phyloP scores from a whole-genome alignment of 2,888 invertebrate genomes.

The Brachylomia viminalis region DNA sequence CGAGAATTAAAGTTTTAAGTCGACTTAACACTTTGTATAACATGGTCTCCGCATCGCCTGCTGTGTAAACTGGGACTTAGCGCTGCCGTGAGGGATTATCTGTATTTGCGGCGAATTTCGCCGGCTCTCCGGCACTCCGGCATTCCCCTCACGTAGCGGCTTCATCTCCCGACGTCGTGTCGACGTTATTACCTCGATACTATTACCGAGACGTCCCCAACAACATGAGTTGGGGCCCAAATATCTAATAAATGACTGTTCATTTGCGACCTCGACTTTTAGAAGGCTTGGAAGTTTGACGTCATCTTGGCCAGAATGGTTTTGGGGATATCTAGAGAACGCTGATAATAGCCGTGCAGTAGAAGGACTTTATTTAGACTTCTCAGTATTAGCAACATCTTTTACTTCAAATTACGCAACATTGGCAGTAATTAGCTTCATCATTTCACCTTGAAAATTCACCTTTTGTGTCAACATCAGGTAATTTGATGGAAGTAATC shows the following conservation, averaged over 20 bases:
- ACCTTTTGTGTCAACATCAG: not conserved
- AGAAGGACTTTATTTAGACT: not conserved
- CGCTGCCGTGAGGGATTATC: constrained; percentile 83
- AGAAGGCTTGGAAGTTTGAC: constrained; percentile 46
- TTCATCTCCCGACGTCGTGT: constrained; percentile 85
- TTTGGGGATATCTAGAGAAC: not conserved
- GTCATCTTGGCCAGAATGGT: constrained; percentile 18
- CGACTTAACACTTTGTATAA: constrained; percentile 62
- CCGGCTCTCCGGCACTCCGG: constrained; percentile 65
- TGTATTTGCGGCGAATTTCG: constrained; percentile 78
- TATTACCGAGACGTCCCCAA: constrained; percentile 77
- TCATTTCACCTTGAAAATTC: constrained; percentile 13
- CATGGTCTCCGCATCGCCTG: constrained; percentile 73
- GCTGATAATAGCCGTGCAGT: not conserved
- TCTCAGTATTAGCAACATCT: not conserved
- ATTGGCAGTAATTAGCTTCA: constrained; percentile 10
- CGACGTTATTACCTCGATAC: constrained; percentile 86
- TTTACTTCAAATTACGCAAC: constrained; percentile 27
- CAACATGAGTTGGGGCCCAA: constrained; percentile 74
- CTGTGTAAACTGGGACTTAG: constrained; percentile 78
- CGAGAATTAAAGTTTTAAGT: constrained; percentile 67
- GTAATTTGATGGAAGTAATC: constrained; percentile 4
- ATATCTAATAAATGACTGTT: constrained; percentile 71
- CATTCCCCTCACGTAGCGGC: constrained; percentile 85
- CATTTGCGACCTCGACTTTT: constrained; percentile 58